phyloP scores from a whole-genome alignment of 2,797 vertebrate species.

The Pristis pectinata region DNA sequence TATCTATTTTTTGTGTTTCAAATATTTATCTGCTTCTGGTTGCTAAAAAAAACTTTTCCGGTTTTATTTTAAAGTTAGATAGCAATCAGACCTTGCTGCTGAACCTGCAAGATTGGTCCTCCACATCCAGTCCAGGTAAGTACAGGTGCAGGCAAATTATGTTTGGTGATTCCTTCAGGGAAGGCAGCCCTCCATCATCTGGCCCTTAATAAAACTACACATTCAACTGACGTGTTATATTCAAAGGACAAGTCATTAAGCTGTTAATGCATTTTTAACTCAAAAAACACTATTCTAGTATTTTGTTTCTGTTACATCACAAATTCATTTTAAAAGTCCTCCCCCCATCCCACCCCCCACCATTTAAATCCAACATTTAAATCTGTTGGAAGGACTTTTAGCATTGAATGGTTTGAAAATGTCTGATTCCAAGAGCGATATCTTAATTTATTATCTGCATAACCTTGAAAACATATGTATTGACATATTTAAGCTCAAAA shows the following conservation, averaged over 20 bases:
- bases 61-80: too few species aligned
- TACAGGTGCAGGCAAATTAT: too few species aligned
- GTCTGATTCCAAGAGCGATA: not conserved
- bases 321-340: not conserved
- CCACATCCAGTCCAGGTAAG: too few species aligned
- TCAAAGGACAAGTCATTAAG: not conserved
- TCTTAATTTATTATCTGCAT: not conserved
- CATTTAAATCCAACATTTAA: not conserved
- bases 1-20: too few species aligned
- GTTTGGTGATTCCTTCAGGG: too few species aligned
- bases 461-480: not conserved
- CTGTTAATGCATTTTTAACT: not conserved
- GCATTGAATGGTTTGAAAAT: not conserved
- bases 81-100: too few species aligned
- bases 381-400: not conserved
- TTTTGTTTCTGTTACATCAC: not conserved
- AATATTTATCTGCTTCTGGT: too few species aligned
- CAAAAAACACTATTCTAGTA: not conserved
- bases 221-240: not conserved
- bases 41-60: too few species aligned
- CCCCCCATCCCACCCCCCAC: not conserved
- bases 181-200: too few species aligned
- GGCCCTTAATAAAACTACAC: not conserved
- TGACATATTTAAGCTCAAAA: not conserved
- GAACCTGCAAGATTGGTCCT: too few species aligned